These are phyloP conservation scores for Cyanoramphus novaezelandiae DNA, from an alignment of 2,113 vertebrate species.

Conservation along the genomic window DNA sequence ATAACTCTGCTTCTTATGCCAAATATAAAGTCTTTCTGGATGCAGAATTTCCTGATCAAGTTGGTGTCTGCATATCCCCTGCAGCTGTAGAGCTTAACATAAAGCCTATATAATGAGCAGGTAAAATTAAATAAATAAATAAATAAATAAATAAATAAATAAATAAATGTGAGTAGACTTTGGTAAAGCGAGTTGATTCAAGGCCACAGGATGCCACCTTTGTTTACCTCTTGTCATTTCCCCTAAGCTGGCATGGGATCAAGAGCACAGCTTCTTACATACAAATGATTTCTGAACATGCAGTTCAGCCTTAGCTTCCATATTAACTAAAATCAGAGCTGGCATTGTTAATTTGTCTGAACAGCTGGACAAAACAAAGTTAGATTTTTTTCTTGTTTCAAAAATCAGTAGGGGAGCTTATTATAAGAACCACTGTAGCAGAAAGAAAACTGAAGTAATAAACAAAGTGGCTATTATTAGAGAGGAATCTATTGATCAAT, in stretches of 20 bases:
- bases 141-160: neutral
- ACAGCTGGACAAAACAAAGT: constrained; percentile 25
- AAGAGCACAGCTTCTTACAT: neutral
- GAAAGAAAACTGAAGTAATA: constrained; percentile 21
- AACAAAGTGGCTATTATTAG: neutral
- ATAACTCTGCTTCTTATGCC: neutral
- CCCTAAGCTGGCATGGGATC: neutral
- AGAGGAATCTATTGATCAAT: neutral
- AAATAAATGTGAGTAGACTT: neutral
- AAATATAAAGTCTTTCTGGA: neutral
- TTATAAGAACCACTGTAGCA: neutral
- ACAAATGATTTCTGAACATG: neutral
- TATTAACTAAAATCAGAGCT: neutral
- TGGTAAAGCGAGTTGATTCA: neutral
- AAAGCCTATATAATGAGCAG: neutral
- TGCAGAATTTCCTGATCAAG: neutral
- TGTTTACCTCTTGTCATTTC: neutral
- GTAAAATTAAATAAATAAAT: neutral
- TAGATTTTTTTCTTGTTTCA: constrained; percentile 20
- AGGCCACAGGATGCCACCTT: neutral
- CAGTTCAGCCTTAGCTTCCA: neutral
- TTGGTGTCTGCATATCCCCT: neutral
- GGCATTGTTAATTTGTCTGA: constrained; percentile 31
- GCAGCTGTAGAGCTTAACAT: neutral
- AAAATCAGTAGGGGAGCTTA: constrained; percentile 20